Base-by-base conservation (phyloP, 2,888 invertebrate genomes). In the Anthophora plumipes region DNA sequence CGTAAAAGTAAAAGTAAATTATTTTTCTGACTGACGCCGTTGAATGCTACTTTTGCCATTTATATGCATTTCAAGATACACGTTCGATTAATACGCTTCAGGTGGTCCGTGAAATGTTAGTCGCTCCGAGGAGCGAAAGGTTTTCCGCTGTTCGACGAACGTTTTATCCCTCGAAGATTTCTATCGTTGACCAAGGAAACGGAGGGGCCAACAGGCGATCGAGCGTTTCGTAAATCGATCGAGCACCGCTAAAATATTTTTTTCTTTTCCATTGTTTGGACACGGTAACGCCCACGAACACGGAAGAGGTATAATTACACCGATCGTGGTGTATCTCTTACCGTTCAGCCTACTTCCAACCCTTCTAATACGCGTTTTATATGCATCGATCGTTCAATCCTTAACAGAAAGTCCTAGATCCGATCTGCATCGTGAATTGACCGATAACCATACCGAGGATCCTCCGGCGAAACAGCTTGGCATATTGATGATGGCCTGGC, bases 401-500 rank as follows among this genome's bases (percentile, higher is more conserved):
- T 63, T 71, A 74, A 83, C 74, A 48, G 67, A 68, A 39, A 69
- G 37, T 41, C 22, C 11, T 14, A 8, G 17, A 55, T 31, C 31
- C 8, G 54, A 25, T 46, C 52, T 17, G 39, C 66, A 31, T 59
- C 52, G 39, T 43, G 61, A 14, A 61, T 43, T 20, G 31, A 60
- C 39, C 17, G 76, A 61, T 67, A 72, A 72, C 54, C 31, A 63
- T 8, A 37, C 25, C 22, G 12, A 43, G n/a, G 8, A 14, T 41
- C 63, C 55, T 9, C 37, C 14, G 48, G 66, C 63, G 55, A 61
- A 37, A 17, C 7, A 14, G 12, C 43, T 57, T 52, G 54, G 43
- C 59, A 39, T 71, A 59, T 52, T 22, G 73, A 64, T 61, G 77
- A 66, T 69, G 46, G 70, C 70, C 70, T 41, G 77, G 50, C 52